A percentile compares a stretch with the other conserved stretches of the same genome.
These are phyloP conservation scores for Atherinosoma microstoma DNA, from an alignment of 2,797 vertebrate species.

Conservation along the genomic window DNA sequence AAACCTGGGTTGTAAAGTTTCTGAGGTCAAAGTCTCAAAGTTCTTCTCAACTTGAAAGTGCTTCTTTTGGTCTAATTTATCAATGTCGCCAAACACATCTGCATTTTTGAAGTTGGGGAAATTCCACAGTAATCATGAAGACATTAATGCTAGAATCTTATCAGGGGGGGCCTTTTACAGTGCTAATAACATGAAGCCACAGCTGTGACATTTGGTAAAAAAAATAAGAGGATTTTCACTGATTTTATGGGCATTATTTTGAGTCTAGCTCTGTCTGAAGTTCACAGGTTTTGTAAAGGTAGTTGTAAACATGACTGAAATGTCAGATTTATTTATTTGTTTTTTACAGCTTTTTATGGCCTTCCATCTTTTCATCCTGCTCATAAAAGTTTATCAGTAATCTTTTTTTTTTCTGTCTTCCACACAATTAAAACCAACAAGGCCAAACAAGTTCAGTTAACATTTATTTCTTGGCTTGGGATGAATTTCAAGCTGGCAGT, in stretches of 20 bases:
- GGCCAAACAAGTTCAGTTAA: conserved; percentile 28
- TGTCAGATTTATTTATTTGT: background rate
- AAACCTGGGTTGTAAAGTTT: conserved; percentile 61
- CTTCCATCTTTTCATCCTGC: background rate
- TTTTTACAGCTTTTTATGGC: conserved; percentile 19
- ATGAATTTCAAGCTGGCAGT: conserved; percentile 10
- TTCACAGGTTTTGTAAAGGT: background rate
- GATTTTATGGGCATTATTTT: background rate
- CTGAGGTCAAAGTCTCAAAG: conserved; percentile 42
- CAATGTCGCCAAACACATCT: conserved; percentile 23
- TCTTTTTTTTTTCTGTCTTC: conserved; percentile 19
- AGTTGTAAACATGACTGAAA: background rate
- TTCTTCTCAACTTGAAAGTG: conserved; percentile 17
- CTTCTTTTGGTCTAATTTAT: conserved; percentile 7
- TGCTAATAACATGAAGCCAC: background rate
- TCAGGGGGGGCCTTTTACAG: background rate
- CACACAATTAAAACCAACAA: conserved; percentile 24
- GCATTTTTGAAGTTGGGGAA: background rate
- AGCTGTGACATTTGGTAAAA: background rate
- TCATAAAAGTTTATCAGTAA: conserved; percentile 62
- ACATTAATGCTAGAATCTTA: background rate
- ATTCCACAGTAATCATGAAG: background rate
- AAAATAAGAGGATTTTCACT: background rate
- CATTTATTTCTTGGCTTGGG: conserved; percentile 55
- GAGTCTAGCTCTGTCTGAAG: background rate